Evolutionary conservation across 2,797 vertebrate genomes (phyloP), one percentile per base, ranked within the genome.

Genomic region (Sebastes diploproa): DNA sequence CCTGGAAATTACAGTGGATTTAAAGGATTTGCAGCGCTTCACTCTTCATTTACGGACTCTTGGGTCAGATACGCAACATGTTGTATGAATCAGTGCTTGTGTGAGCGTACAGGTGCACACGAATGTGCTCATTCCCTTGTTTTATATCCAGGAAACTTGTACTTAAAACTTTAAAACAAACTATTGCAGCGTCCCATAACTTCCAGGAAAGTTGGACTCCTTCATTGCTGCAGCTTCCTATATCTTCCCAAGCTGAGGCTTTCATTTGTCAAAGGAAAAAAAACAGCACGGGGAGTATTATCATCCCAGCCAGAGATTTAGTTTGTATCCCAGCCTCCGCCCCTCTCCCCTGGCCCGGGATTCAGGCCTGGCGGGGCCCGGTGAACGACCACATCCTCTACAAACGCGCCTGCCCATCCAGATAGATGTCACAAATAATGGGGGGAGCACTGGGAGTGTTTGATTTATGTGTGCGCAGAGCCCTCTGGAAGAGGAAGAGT

Each of bases 391-490:
- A 91, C 87, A 91, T 92, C 89, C 86, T 90, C 82, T 64, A 42
- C 38, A 79, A 75, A 65, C 22, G 11, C 2, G 67, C 38, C 81
- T 81, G 74, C 73, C 74, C 62, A 77, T 91, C 86, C 86, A 93
- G 82, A 89, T 84, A 86, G 55, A 88, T 90, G 86, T 93, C 86
- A 90, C 78, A 64, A 81, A 78, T 84, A 88, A 85, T 69, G 78
- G 75, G 64, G 63, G 77, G 68, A 72, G 72, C 7, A 20, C 50
- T 78, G 78, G 76, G 73, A 82, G 82, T 64, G 65, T 85, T 77
- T 90, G 85, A 92, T 91, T 91, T 89, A 91, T 90, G 79, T 56
- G 29, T 72, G 75, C 20, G n/a, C 18, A 78, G 76, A 75, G 78
- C 68, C 70, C 32, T 78, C 64, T 90, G 75, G 79, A 89, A 83